These are phyloP conservation scores for Drosophila seclusa DNA, from an alignment of 2,888 invertebrate genomes.

Conservation along the genomic window DNA sequence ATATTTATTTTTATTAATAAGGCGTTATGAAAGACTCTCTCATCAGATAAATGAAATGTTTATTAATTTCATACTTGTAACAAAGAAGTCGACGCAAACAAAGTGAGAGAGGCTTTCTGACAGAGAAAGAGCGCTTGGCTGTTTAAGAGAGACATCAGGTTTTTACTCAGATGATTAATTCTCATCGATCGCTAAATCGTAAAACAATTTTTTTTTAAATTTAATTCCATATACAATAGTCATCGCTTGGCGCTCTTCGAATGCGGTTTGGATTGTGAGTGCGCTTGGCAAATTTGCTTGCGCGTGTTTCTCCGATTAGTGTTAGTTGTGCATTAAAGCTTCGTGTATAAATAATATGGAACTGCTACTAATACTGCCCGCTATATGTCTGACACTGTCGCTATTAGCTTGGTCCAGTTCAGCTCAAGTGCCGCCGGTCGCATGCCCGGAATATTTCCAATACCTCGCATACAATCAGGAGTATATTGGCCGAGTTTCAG, in stretches of 20 bases:
- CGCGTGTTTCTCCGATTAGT: slow-evolving; percentile 8
- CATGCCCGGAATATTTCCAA: slow-evolving; percentile 72
- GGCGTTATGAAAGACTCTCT: background rate
- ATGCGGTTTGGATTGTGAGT: slow-evolving; percentile 37
- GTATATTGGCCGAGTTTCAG: slow-evolving; percentile 61
- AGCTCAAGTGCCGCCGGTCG: slow-evolving; percentile 59
- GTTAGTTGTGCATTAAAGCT: slow-evolving; percentile 3
- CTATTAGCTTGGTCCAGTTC: slow-evolving; percentile 6
- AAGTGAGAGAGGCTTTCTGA: background rate
- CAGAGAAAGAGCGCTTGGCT: slow-evolving; percentile 7
- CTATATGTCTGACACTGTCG: slow-evolving; percentile 27
- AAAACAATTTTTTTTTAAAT: background rate
- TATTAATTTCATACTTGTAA: background rate
- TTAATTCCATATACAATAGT: slow-evolving; percentile 40
- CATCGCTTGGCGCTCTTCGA: slow-evolving; percentile 37
- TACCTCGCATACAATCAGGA: slow-evolving; percentile 50
- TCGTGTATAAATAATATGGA: slow-evolving; percentile 41
- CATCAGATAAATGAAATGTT: background rate
- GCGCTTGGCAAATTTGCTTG: slow-evolving; percentile 7
- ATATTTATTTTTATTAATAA: background rate
- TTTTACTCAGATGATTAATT: slow-evolving; percentile 13
- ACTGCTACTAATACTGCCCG: slow-evolving; percentile 13
- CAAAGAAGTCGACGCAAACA: background rate
- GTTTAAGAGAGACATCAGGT: slow-evolving; percentile 1
- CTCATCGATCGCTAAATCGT: slow-evolving; percentile 28